These are phyloP conservation scores for Oxyura jamaicensis DNA, from an alignment of 2,113 vertebrate genomes.

Conservation along the genomic window DNA sequence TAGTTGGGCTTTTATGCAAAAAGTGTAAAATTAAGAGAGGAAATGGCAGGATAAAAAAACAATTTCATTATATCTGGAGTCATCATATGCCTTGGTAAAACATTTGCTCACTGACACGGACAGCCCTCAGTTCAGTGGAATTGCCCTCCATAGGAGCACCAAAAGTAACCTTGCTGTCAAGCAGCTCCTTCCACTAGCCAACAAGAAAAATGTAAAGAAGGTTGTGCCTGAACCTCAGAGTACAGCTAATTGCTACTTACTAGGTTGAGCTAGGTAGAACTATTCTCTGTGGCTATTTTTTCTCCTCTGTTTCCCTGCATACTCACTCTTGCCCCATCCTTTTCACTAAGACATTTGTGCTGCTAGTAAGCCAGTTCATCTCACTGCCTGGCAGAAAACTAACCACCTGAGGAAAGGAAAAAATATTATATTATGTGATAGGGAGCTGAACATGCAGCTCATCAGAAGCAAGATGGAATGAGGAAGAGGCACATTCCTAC, in stretches of 20 bases:
- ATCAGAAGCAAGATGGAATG: not conserved
- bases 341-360: not conserved
- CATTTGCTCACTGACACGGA: not conserved
- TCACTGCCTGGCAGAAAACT: not conserved
- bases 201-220: not conserved
- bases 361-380: not conserved
- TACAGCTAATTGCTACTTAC: not conserved
- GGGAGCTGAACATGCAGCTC: not conserved
- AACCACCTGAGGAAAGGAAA: not conserved
- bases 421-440: not conserved
- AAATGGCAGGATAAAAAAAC: not conserved
- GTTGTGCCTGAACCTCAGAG: not conserved
- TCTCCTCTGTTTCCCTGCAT: rapidly evolving
- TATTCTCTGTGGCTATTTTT: not conserved
- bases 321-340: not conserved
- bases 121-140: not conserved
- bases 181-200: not conserved
- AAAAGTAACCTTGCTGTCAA: not conserved
- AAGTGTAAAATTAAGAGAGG: not conserved
- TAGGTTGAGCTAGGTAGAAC: not conserved
- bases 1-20: not conserved
- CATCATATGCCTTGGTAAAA: not conserved
- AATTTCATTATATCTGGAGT: not conserved
- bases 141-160: not conserved
- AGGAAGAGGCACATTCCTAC: not conserved